Evolutionary conservation across 2,888 invertebrate genomes (phyloP).

Genomic region (Pollenia labialis): DNA sequence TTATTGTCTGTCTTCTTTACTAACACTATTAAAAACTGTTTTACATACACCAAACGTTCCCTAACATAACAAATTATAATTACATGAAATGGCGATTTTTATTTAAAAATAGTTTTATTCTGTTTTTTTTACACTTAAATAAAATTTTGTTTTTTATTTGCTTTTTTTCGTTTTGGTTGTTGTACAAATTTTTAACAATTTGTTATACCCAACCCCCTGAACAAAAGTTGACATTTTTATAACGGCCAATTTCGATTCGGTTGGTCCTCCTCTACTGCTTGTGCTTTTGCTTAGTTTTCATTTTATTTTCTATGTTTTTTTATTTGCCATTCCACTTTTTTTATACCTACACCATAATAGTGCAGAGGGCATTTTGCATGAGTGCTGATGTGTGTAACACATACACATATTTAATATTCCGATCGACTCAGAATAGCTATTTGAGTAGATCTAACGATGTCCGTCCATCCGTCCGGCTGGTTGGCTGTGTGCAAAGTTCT

Average conservation of each 20-base stretch:
- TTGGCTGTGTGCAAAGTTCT: too few relatives aligned
- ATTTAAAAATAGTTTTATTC: background rate
- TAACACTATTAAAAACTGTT: constrained; percentile 9
- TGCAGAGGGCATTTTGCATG: too few relatives aligned
- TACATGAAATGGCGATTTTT: constrained; percentile 33
- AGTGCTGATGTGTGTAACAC: too few relatives aligned
- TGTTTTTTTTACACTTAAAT: background rate
- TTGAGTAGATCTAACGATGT: too few relatives aligned
- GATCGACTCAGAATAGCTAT: too few relatives aligned
- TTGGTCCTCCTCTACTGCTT: background rate
- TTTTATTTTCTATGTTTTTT: background rate
- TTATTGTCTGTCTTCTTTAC: constrained; percentile 33
- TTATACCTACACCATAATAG: too few relatives aligned
- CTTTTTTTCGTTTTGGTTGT: constrained; percentile 14
- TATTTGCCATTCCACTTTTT: constrained; percentile 11
- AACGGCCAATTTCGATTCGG: background rate
- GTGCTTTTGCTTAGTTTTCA: constrained; percentile 17
- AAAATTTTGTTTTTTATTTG: constrained; percentile 1
- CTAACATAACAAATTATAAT: background rate
- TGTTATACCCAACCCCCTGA: constrained; percentile 5
- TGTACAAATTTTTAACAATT: constrained; percentile 48
- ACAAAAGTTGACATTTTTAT: constrained; percentile 6
- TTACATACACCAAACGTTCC: constrained; percentile 8
- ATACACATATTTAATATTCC: too few relatives aligned
- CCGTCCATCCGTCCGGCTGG: too few relatives aligned